These are phyloP conservation scores for Diplodus puntazzo DNA, from an alignment of 2,797 vertebrate species.

Conservation along the genomic window DNA sequence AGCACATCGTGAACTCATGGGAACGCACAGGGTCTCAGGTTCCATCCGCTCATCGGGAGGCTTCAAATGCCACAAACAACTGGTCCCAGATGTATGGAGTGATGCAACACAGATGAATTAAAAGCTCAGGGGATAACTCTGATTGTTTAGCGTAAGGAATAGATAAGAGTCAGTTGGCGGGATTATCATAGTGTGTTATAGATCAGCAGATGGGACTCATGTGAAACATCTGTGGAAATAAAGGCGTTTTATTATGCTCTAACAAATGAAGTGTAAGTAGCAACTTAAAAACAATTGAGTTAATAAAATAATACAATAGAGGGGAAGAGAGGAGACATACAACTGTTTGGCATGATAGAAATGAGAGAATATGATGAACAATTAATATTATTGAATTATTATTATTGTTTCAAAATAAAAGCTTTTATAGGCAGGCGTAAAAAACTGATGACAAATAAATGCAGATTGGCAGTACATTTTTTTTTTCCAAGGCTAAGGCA, in stretches of 20 bases:
- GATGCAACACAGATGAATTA: slow-evolving; percentile 73
- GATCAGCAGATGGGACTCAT: slow-evolving; percentile 51
- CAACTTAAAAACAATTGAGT: slow-evolving; percentile 12
- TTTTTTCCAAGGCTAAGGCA: neutral
- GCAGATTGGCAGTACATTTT: neutral
- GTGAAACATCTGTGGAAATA: slow-evolving; percentile 60
- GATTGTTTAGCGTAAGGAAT: slow-evolving; percentile 62
- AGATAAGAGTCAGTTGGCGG: slow-evolving; percentile 61
- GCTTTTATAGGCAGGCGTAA: neutral
- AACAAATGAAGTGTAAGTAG: slow-evolving; percentile 32
- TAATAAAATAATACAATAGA: slow-evolving; percentile 9
- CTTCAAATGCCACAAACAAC: slow-evolving; percentile 76
- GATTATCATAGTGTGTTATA: slow-evolving; percentile 40
- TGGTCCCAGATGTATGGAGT: slow-evolving; percentile 74
- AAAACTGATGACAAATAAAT: neutral
- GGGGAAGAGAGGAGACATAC: neutral
- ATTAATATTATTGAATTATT: neutral
- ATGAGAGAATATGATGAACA: neutral
- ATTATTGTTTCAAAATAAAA: slow-evolving; percentile 6
- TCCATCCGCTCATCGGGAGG: slow-evolving; percentile 68
- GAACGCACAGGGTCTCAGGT: slow-evolving; percentile 66
- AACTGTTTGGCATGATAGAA: neutral
- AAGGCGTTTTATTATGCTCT: slow-evolving; percentile 9
- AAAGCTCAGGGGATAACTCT: slow-evolving; percentile 63
- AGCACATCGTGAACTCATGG: slow-evolving; percentile 75